A percentile compares a stretch with the other conserved stretches of the same genome.
phyloP scores from a whole-genome alignment of 2,888 invertebrate species.

The Phasia obesa region DNA sequence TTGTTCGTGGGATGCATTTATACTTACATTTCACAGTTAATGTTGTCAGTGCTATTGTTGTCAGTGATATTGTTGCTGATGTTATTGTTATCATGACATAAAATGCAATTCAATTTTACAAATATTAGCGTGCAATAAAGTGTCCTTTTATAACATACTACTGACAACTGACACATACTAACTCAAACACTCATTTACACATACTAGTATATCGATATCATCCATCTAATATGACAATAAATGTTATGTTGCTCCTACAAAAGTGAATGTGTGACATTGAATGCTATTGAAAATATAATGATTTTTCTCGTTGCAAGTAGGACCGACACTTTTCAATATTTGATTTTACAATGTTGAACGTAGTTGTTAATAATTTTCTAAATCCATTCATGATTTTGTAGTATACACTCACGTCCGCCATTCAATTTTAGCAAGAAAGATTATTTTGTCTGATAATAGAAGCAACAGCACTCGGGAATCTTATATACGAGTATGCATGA shows the following conservation, averaged over 20 bases:
- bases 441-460: slow-evolving; percentile 45
- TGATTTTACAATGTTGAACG: slow-evolving; percentile 17
- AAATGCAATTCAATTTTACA: slow-evolving; percentile 62
- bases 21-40: not conserved
- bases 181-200: not conserved
- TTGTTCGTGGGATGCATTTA: not conserved
- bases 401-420: slow-evolving; percentile 39
- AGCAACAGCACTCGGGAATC: slow-evolving; percentile 36
- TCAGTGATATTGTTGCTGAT: slow-evolving; percentile 28
- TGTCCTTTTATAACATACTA: slow-evolving; percentile 28
- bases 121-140: slow-evolving; percentile 59
- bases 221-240: slow-evolving; percentile 5
- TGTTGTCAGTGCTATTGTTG: slow-evolving; percentile 50
- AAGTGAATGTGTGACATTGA: slow-evolving; percentile 17
- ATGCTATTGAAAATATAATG: slow-evolving; percentile 10
- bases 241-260: slow-evolving; percentile 10
- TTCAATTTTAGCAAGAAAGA: slow-evolving; percentile 41
- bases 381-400: slow-evolving; percentile 45
- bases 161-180: not conserved
- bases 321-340: slow-evolving; percentile 32
- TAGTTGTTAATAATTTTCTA: slow-evolving; percentile 45
- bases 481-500: slow-evolving; percentile 33
- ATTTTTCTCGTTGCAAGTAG: not conserved
- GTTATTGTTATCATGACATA: slow-evolving; percentile 59
- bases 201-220: not conserved